Percentiles rank a stretch among this genome's conserved stretches.
Conservation (phyloP, 2,888 invertebrate species). For the Synergus gifuensis region DNA sequence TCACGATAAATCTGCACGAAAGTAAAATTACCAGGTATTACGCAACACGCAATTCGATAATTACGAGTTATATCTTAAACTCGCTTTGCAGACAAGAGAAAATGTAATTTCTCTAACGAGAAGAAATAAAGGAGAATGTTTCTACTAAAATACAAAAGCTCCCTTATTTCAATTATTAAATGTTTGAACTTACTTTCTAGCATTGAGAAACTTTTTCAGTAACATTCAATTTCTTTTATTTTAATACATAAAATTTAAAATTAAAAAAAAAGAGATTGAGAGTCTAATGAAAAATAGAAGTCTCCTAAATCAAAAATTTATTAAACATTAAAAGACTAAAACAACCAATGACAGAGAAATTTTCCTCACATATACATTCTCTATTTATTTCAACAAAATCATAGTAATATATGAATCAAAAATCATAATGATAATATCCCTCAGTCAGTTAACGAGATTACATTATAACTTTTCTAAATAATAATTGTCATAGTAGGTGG, state of each 20-base stretch:
- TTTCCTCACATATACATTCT: slow-evolving; percentile 56
- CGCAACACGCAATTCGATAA: background rate
- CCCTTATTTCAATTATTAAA: background rate
- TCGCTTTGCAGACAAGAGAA: background rate
- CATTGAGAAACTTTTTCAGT: background rate
- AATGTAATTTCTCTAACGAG: background rate
- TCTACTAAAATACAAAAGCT: background rate
- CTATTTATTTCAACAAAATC: slow-evolving; percentile 67
- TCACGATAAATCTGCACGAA: background rate
- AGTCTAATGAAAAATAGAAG: background rate
- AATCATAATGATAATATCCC: slow-evolving; percentile 61
- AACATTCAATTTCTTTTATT: background rate
- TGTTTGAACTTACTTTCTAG: background rate
- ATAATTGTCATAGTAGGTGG: slow-evolving; percentile 56
- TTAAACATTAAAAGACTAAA: background rate
- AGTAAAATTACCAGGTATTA: background rate
- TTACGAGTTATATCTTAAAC: background rate
- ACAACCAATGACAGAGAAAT: background rate
- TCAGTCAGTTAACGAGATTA: slow-evolving; percentile 65
- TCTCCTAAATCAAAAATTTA: background rate
- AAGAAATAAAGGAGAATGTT: background rate
- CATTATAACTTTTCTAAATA: slow-evolving; percentile 60
- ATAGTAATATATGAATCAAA: slow-evolving; percentile 58
- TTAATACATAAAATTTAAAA: background rate
- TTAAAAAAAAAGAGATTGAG: background rate